These are phyloP conservation scores for Sceloporus undulatus DNA, from an alignment of 2,113 vertebrate genomes.

Conservation along the genomic window DNA sequence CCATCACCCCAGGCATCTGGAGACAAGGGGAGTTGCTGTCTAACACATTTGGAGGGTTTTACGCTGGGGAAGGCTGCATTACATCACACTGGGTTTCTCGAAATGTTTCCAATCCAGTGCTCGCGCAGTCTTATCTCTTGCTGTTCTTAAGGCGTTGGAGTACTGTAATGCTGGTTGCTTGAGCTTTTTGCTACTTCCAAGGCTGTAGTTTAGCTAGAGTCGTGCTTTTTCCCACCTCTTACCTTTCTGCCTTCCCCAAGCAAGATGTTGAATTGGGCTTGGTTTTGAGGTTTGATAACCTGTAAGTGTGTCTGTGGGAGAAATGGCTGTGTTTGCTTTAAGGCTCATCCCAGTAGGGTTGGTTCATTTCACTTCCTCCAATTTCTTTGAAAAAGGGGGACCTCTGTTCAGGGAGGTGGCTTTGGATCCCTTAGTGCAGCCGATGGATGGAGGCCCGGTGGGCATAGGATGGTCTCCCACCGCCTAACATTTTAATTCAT, in stretches of 20 bases:
- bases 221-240: no score
- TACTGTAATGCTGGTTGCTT: background rate
- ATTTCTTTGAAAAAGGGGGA: constrained; percentile 13
- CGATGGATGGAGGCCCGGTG: background rate
- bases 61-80: no score
- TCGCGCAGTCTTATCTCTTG: background rate
- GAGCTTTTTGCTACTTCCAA: background rate
- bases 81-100: no score
- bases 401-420: background rate
- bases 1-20: no score
- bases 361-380: background rate
- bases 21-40: no score
- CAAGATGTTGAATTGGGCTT: background rate
- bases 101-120: background rate
- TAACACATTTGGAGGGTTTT: no score
- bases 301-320: no score
- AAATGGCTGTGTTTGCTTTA: background rate
- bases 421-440: background rate
- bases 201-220: background rate
- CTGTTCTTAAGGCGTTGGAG: background rate
- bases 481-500: background rate
- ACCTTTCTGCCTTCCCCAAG: background rate
- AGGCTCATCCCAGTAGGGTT: background rate
- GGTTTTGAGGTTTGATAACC: background rate
- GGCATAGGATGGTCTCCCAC: background rate